phyloP scores from a whole-genome alignment of 2,113 vertebrate genomes.

The Thinocorus orbignyianus region DNA sequence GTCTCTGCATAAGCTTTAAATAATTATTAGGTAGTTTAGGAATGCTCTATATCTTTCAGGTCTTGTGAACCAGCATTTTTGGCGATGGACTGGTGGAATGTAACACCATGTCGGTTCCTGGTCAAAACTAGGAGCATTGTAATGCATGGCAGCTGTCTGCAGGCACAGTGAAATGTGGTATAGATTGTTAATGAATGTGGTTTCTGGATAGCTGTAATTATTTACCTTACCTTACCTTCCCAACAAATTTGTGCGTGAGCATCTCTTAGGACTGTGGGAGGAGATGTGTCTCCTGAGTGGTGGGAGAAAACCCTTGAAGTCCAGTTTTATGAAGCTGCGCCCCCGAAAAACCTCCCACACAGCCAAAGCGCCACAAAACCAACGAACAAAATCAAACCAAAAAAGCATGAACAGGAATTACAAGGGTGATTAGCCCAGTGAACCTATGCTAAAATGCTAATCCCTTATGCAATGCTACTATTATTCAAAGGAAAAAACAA shows the following conservation, averaged over 20 bases:
- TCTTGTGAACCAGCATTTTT: constrained; percentile 57
- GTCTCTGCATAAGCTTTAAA: constrained; percentile 52
- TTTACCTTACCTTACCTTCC: neutral
- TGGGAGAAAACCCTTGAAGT: neutral
- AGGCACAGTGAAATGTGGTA: neutral
- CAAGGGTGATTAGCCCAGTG: neutral
- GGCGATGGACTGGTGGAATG: constrained; percentile 1
- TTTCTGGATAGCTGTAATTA: neutral
- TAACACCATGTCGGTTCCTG: neutral
- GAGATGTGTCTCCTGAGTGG: neutral
- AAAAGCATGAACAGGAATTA: neutral
- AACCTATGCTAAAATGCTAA: neutral
- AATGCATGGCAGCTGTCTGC: neutral
- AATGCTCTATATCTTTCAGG: constrained; percentile 42
- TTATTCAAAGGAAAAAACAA: neutral
- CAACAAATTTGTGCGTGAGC: neutral
- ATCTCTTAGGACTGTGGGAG: neutral
- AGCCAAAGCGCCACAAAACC: too few relatives aligned
- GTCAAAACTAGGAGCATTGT: neutral
- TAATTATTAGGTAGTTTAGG: constrained; percentile 46
- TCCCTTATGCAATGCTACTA: neutral
- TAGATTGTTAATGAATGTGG: neutral
- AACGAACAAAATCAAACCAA: neutral
- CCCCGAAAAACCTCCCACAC: neutral
- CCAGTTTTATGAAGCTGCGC: neutral